Evolutionary conservation across 2,888 invertebrate genomes (phyloP).

Genomic region (Heliconius cydno): DNA sequence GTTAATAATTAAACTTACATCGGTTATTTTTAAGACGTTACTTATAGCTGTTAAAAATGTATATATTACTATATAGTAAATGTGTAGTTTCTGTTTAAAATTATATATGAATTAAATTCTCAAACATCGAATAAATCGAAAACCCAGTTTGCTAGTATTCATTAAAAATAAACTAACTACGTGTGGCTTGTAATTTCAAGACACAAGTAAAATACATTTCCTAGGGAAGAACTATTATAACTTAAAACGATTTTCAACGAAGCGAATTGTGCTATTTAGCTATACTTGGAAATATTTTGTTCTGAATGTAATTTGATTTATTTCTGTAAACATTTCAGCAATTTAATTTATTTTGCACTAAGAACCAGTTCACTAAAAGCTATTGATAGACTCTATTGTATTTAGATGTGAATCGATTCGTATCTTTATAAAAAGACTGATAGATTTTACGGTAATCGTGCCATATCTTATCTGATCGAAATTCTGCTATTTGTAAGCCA

Average conservation of each 20-base stretch:
- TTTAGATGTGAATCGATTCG: constrained; percentile 37
- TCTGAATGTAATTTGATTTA: constrained; percentile 7
- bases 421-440: constrained; percentile 71
- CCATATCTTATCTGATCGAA: constrained; percentile 65
- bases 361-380: constrained; percentile 12
- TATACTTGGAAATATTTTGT: constrained; percentile 22
- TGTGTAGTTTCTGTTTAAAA: constrained; percentile 40
- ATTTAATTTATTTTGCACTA: constrained; percentile 11
- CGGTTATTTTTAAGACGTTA: constrained; percentile 17
- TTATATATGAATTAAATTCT: constrained; percentile 8
- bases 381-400: constrained; percentile 33
- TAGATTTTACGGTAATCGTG: constrained; percentile 76
- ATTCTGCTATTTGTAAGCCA: constrained; percentile 39
- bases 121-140: constrained; percentile 33
- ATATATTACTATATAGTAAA: constrained; percentile 39
- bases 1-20: not conserved
- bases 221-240: constrained; percentile 38
- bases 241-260: constrained; percentile 41
- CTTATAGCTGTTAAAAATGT: constrained; percentile 49
- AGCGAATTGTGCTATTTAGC: constrained; percentile 32
- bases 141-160: constrained; percentile 29
- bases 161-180: constrained; percentile 36
- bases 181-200: constrained; percentile 35
- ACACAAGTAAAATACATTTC: constrained; percentile 39
- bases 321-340: constrained; percentile 3